These are phyloP conservation scores for Folsomia manolachei DNA, from an alignment of 2,888 invertebrate genomes.

Conservation along the genomic window DNA sequence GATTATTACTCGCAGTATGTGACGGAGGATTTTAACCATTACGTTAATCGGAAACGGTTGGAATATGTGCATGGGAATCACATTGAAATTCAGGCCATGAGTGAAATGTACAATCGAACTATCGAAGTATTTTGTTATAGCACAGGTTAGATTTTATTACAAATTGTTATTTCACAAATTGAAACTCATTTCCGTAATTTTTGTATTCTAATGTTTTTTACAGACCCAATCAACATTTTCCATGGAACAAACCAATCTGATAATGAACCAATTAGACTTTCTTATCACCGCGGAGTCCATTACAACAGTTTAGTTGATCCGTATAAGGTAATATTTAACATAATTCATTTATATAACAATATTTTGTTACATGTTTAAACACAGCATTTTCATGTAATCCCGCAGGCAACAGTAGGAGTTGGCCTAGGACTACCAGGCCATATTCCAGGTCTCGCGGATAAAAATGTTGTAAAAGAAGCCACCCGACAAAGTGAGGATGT, in stretches of 20 bases:
- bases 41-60: conserved; percentile 74
- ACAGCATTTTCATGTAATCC: no score
- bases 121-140: conserved; percentile 82
- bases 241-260: conserved; percentile 69
- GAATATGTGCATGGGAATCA: conserved; percentile 84
- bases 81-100: conserved; percentile 85
- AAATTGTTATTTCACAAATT: conserved; percentile 39
- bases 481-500: conserved; percentile 72
- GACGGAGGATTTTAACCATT: conserved; percentile 81
- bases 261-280: conserved; percentile 75
- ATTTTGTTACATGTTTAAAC: no score
- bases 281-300: conserved; percentile 81
- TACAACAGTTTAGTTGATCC: conserved; percentile 87
- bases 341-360: neutral
- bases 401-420: conserved; percentile 71
- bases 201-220: conserved; percentile 41
- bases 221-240: conserved; percentile 83
- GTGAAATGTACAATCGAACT: conserved; percentile 82
- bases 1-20: conserved; percentile 85
- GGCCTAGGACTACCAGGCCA: conserved; percentile 78
- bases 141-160: conserved; percentile 58
- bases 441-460: conserved; percentile 71
- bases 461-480: conserved; percentile 70
- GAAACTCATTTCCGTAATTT: conserved; percentile 17
- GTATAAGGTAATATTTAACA: conserved; percentile 58